phyloP scores from a whole-genome alignment of 2,113 vertebrate species.

The Colistium nudipinnis region DNA sequence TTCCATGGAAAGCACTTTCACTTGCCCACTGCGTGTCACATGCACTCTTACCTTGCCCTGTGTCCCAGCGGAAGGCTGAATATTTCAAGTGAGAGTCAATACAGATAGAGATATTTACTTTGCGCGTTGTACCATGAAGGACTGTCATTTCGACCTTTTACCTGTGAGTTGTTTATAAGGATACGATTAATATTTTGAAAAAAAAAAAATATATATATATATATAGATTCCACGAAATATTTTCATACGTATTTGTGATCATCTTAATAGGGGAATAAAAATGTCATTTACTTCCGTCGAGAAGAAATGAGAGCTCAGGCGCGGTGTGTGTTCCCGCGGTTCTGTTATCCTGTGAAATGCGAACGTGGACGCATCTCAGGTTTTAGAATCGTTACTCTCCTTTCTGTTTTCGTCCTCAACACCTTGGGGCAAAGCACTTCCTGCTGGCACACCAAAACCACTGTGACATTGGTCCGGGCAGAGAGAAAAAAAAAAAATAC shows the following conservation, averaged over 20 bases:
- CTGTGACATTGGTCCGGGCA: conserved; percentile 7
- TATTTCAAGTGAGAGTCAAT: too few species aligned
- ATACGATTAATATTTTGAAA: too few species aligned
- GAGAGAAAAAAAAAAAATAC: conserved; percentile 11
- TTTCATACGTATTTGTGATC: too few species aligned
- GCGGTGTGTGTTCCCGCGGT: not conserved
- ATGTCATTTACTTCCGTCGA: too few species aligned
- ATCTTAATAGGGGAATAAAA: too few species aligned
- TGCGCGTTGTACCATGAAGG: too few species aligned
- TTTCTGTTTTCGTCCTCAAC: not conserved
- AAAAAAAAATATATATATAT: too few species aligned
- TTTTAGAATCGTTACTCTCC: not conserved
- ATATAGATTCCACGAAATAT: too few species aligned
- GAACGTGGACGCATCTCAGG: not conserved
- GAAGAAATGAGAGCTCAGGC: too few species aligned
- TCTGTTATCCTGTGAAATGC: not conserved
- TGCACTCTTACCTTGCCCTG: not conserved
- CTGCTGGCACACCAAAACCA: conserved; percentile 9
- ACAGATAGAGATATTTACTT: too few species aligned
- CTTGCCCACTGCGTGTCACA: not conserved
- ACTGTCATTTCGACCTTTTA: too few species aligned
- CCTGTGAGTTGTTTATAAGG: too few species aligned
- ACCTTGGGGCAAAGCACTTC: not conserved
- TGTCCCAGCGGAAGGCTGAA: conserved; percentile 34
- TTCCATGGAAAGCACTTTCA: not conserved